These are phyloP conservation scores for Drosophila kurseongensis DNA, from an alignment of 1,140 invertebrate species.

Conservation along the genomic window DNA sequence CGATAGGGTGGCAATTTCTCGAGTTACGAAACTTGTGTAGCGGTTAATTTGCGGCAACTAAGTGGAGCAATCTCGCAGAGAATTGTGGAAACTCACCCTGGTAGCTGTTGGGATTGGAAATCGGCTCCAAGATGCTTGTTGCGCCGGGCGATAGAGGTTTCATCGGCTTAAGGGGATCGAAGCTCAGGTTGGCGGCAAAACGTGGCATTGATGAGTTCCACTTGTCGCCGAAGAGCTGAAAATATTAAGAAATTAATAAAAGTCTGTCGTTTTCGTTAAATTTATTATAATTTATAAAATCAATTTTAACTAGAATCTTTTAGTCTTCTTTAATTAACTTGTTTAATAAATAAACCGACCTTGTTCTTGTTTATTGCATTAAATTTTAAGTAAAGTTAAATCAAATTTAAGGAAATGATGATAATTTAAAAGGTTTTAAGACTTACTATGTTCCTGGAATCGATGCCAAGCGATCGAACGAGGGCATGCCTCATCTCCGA, in stretches of 20 bases:
- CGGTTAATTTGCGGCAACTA: conserved; percentile 74
- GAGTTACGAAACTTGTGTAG: conserved; percentile 71
- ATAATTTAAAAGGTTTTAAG: background rate
- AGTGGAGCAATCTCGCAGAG: conserved; percentile 29
- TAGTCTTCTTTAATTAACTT: no score
- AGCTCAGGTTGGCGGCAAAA: conserved; percentile 91
- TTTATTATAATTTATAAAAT: no score
- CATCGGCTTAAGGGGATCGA: conserved; percentile 90
- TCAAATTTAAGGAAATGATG: background rate
- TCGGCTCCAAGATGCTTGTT: conserved; percentile 11
- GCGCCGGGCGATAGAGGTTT: conserved; percentile 85
- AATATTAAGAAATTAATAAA: conserved; percentile 19
- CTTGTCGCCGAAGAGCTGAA: conserved; percentile 91
- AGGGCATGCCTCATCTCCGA: conserved; percentile 84
- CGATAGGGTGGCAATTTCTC: conserved; percentile 65
- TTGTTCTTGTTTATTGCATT: no score
- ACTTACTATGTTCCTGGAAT: conserved; percentile 93
- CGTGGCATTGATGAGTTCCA: conserved; percentile 91
- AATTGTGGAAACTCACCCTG: conserved; percentile 9
- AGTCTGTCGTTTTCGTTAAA: no score
- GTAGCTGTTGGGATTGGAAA: conserved; percentile 15
- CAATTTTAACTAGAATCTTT: no score
- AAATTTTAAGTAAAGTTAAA: background rate
- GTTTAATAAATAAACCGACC: no score
- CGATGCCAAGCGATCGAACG: conserved; percentile 90